phyloP scores from a whole-genome alignment of 1,140 invertebrate species.

The Ostrea denselamellosa region DNA sequence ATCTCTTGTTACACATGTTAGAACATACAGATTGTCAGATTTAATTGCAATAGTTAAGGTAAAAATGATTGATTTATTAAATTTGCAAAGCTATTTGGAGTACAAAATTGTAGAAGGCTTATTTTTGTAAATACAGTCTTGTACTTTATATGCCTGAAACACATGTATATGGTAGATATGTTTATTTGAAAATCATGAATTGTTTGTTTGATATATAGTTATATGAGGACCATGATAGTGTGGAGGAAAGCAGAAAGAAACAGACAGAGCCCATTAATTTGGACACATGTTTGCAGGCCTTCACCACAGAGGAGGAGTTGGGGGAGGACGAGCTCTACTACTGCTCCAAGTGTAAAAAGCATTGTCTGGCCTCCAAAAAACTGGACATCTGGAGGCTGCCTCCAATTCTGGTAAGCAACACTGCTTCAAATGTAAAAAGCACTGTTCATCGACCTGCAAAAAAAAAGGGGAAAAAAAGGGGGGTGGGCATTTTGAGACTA shows the following conservation, averaged over 20 bases:
- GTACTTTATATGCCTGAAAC: not conserved
- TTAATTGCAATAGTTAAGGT: no score
- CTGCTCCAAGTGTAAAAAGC: conserved; percentile 89
- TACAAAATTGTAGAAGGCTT: no score
- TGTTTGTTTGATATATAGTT: conserved; percentile 78
- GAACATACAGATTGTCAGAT: not conserved
- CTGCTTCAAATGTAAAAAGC: conserved; percentile 89
- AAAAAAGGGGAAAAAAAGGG: no score
- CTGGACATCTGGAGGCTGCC: conserved; percentile 93
- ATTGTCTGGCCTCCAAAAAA: conserved; percentile 91
- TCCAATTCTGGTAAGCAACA: conserved; percentile 87
- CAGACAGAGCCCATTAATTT: conserved; percentile 90
- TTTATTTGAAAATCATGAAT: no score
- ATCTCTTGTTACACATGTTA: not conserved
- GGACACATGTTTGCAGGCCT: conserved; percentile 88
- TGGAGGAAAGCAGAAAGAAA: conserved; percentile 83
- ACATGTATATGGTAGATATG: not conserved
- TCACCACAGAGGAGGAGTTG: conserved; percentile 90
- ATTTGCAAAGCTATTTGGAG: no score
- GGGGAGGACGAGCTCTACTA: conserved; percentile 89
- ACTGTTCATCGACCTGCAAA: conserved; percentile 91
- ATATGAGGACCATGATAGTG: conserved; percentile 86
- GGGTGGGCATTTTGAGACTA: conserved; percentile 84
- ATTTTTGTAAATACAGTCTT: no score
- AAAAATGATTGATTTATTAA: no score